Evolutionary conservation across 92 coral and sea anemone genomes (phyloP).

Genomic region (Isaurus tuberculatus): DNA sequence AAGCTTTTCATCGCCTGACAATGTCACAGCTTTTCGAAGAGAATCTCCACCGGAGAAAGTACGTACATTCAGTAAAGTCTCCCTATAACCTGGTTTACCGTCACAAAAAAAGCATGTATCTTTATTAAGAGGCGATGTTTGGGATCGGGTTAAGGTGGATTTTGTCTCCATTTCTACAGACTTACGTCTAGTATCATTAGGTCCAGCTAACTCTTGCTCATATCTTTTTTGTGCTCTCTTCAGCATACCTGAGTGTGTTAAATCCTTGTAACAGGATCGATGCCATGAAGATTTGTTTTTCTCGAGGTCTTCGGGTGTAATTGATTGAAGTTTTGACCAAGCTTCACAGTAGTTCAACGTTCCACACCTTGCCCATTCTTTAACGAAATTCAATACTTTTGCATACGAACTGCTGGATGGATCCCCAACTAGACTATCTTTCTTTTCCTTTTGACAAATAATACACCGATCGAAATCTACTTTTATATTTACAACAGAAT

Average conservation of each 20-base stretch:
- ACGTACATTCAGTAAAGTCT: constrained; percentile 19
- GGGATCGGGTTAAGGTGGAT: constrained; percentile 24
- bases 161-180: constrained; percentile 5
- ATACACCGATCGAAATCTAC: constrained; percentile 50
- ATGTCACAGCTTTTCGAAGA: no score
- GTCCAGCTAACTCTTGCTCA: constrained; percentile 53
- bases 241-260: constrained; percentile 45
- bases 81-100: constrained; percentile 27
- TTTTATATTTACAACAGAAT: constrained; percentile 30
- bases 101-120: constrained; percentile 49
- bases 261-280: constrained; percentile 53
- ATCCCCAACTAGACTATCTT: constrained; percentile 52
- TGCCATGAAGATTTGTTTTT: constrained; percentile 56
- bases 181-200: constrained; percentile 51
- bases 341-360: constrained; percentile 43
- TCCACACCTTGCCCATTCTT: constrained; percentile 41
- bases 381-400: constrained; percentile 36
- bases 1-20: not conserved
- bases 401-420: constrained; percentile 38
- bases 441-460: constrained; percentile 55
- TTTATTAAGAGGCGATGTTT: constrained; percentile 41
- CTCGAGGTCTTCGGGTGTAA: constrained; percentile 35
- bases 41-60: no score
- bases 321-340: constrained; percentile 49
- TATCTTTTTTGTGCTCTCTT: constrained; percentile 58